phyloP scores from a whole-genome alignment of 23 tunicate species.

The Aplidium turbinatum region DNA sequence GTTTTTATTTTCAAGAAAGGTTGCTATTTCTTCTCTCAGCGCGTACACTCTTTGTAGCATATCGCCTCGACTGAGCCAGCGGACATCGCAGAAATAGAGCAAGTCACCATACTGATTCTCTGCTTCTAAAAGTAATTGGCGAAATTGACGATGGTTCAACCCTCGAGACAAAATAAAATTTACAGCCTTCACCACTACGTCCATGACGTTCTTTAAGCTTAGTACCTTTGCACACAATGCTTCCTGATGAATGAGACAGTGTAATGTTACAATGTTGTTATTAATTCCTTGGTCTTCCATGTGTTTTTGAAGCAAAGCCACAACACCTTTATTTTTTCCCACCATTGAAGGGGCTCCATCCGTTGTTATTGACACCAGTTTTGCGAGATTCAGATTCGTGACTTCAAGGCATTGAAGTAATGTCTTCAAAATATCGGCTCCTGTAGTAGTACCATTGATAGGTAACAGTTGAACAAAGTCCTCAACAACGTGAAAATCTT shows the following conservation, averaged over 20 bases:
- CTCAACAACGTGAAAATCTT: conserved; percentile 48
- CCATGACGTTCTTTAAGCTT: conserved; percentile 55
- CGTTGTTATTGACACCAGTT: conserved; percentile 51
- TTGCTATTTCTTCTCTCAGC: conserved; percentile 47
- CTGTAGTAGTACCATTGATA: conserved; percentile 65
- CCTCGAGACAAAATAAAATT: conserved; percentile 53
- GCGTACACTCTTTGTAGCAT: conserved; percentile 46
- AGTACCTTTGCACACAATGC: conserved; percentile 67
- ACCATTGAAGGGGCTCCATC: conserved; percentile 65
- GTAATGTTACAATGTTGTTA: conserved; percentile 34
- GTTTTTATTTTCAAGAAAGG: conserved; percentile 45
- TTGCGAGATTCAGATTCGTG: conserved; percentile 43
- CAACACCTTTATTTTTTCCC: conserved; percentile 54
- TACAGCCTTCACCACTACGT: conserved; percentile 63
- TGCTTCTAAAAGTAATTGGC: conserved; percentile 68
- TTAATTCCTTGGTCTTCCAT: conserved; percentile 42
- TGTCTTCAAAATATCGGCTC: conserved; percentile 64
- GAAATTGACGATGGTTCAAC: conserved; percentile 67
- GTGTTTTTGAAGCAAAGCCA: conserved; percentile 75
- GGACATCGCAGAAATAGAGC: conserved; percentile 66
- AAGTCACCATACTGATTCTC: conserved; percentile 69
- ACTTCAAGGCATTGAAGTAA: conserved; percentile 36
- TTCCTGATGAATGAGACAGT: conserved; percentile 75
- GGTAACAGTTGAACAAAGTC: conserved; percentile 46
- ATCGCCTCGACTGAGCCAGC: conserved; percentile 81